Base-by-base conservation (phyloP, 2,113 vertebrate genomes). In the Aleadryas rufinucha region DNA sequence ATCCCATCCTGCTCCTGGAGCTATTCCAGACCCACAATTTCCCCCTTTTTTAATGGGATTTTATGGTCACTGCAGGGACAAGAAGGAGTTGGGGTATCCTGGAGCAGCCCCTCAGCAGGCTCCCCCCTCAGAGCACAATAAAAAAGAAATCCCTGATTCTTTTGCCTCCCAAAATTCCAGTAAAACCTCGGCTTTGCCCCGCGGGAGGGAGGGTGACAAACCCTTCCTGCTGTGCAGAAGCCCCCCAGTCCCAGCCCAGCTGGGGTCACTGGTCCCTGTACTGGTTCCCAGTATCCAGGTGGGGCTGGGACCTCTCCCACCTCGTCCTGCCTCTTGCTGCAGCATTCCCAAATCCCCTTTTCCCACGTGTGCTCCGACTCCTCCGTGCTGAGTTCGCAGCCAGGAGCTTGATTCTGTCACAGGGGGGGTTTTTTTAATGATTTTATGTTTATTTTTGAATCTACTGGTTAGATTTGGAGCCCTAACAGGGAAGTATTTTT, bases 401-500 rank as follows among this genome's bases (percentile, higher is more conserved):
- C 66, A 30, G 87, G 74, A 17, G 33, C 52, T 30, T 19, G 14
- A 6, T 60, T 81, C 42, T 45, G 65, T 20, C 65, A 0, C n/a
- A n/a, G n/a, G n/a, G 11, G 63, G 42, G 39, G 24, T 13, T 41
- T 41, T 63, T 39, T 44, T 64, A 20, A 64, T 91, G n/a, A 53
- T 42, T 65, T 65, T 31, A 9, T 41, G 27, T n/a, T 84, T 76
- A 4, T 37, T 79, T 91, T 78, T n/a, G 37, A 96, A 97, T 98
- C 96, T 98, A 45, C 97, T 97, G 97, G 97, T 88, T 98, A 97
- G 97, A 97, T 98, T 97, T 97, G 41, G 65, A 68, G 47, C 79
- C 88, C 91, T 33, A 30, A 61, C 0, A 6, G 41, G 42, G 75
- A 94, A 91, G 45, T 93, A 23, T 93, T 97, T 97, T 93, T 97